Conservation (phyloP, 2,113 vertebrate species). For the Origma solitaria region DNA sequence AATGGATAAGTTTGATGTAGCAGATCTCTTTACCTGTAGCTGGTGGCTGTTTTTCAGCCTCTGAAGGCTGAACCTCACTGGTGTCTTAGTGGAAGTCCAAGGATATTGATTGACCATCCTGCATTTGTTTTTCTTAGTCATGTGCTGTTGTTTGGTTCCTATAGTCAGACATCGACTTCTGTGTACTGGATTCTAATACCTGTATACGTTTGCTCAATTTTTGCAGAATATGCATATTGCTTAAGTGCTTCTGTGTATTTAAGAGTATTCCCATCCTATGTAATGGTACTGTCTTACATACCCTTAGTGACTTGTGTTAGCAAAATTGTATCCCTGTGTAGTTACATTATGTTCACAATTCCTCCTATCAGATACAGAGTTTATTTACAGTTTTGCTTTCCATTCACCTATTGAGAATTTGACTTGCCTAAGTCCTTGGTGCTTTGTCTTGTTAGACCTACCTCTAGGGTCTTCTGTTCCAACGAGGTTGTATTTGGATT, state of each 20-base stretch:
- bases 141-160: background rate
- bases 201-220: background rate
- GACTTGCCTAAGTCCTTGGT: background rate
- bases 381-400: background rate
- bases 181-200: background rate
- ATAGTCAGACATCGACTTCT: background rate
- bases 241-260: background rate
- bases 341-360: background rate
- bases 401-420: background rate
- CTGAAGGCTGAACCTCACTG: background rate
- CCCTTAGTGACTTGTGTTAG: background rate
- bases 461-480: background rate
- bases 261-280: background rate
- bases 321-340: background rate
- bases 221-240: background rate
- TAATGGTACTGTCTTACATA: background rate
- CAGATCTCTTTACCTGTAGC: background rate
- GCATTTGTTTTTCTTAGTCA: background rate
- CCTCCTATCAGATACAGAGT: background rate
- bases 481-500: background rate
- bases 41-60: background rate
- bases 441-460: background rate
- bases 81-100: background rate
- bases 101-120: background rate
- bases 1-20: background rate